These are phyloP conservation scores for Aphaenogaster ashmeadi DNA, from an alignment of 1,140 invertebrate genomes.

Conservation along the genomic window DNA sequence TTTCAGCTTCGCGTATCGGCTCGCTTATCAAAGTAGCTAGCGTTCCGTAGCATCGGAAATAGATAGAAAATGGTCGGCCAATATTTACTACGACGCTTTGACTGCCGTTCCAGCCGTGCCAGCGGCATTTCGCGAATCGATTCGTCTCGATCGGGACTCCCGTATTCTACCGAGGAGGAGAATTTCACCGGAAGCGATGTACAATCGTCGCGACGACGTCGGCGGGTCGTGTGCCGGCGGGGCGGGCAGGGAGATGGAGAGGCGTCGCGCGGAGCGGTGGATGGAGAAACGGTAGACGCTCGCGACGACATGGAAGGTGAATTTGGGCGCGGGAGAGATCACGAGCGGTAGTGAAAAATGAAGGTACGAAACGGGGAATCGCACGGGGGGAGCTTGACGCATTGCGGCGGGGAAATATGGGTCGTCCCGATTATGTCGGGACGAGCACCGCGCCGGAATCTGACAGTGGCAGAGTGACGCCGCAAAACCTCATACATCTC, in stretches of 20 bases:
- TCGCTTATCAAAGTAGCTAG: constrained; percentile 34
- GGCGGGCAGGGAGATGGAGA: constrained; percentile 1
- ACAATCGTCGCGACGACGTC: constrained; percentile 57
- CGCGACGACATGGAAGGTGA: constrained; percentile 71
- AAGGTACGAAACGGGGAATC: constrained; percentile 63
- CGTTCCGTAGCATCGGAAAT: constrained; percentile 17
- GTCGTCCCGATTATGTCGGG: constrained; percentile 82
- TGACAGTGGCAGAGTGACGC: constrained; percentile 80
- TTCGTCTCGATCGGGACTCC: constrained; percentile 46
- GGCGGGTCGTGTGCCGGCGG: constrained; percentile 20
- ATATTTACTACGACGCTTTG: constrained; percentile 49
- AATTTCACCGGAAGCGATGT: constrained; percentile 63
- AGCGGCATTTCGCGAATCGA: constrained; percentile 50
- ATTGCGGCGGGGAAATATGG: constrained; percentile 82
- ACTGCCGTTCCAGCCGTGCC: constrained; percentile 18
- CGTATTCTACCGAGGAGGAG: constrained; percentile 33
- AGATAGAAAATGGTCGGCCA: constrained; percentile 57
- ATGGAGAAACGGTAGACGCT: constrained; percentile 50
- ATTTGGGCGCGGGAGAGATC: constrained; percentile 62
- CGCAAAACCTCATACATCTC: constrained; percentile 81
- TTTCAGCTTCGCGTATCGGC: constrained; percentile 22
- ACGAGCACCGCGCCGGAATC: constrained; percentile 75
- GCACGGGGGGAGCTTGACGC: constrained; percentile 72
- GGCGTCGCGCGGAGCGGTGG: background rate
- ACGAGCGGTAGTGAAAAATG: constrained; percentile 71